Percentiles rank a stretch among this genome's conserved stretches.
These are phyloP conservation scores for Rhinogobio ventralis DNA, from an alignment of 2,797 vertebrate genomes.

Conservation along the genomic window DNA sequence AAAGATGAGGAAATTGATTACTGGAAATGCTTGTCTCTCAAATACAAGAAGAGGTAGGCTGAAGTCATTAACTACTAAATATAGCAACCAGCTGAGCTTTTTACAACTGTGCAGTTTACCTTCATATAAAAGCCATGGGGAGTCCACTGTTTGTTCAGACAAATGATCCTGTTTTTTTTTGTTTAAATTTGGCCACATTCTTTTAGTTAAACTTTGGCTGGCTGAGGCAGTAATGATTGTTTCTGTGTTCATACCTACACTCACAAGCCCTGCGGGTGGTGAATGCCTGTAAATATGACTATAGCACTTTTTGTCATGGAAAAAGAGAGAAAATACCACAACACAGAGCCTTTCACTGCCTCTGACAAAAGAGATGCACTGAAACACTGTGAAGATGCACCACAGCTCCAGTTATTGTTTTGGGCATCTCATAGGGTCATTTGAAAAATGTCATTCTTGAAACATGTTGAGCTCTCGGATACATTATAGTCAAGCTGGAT, in stretches of 20 bases:
- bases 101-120: background rate
- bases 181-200: background rate
- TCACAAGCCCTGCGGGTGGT: background rate
- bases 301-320: constrained; percentile 15
- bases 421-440: background rate
- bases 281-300: constrained; percentile 23
- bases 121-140: background rate
- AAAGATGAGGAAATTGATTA: constrained; percentile 96
- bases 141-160: background rate
- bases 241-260: background rate
- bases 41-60: constrained; percentile 92
- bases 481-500: background rate
- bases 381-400: constrained; percentile 14
- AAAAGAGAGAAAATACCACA: constrained; percentile 17
- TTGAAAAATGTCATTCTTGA: background rate
- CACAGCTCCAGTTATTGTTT: background rate
- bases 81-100: background rate
- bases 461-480: background rate
- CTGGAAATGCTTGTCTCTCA: constrained; percentile 93
- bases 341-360: constrained; percentile 1
- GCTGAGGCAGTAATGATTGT: background rate
- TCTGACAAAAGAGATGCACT: constrained; percentile 11
- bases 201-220: background rate
- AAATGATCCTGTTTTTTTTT: background rate
- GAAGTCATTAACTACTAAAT: background rate